Conservation (phyloP, 1,140 invertebrate genomes). For the Augochlora pura region DNA sequence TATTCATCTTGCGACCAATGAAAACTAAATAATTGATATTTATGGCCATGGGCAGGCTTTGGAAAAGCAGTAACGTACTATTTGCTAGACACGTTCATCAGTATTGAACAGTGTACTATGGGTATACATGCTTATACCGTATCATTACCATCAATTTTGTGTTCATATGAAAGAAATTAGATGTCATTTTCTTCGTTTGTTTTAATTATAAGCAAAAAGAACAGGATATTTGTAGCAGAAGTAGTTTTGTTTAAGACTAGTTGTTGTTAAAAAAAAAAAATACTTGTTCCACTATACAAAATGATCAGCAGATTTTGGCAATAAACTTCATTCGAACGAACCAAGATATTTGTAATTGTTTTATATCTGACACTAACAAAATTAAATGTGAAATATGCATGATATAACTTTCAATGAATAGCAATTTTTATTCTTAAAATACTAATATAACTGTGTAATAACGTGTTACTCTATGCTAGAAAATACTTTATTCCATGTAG, state of each 20-base stretch:
- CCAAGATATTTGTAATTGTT: not conserved
- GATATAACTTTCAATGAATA: not conserved
- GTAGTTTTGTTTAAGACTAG: not conserved
- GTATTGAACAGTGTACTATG: conserved; percentile 40
- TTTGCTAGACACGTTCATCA: conserved; percentile 28
- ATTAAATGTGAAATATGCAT: not conserved
- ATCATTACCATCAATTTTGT: conserved; percentile 42
- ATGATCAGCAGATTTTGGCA: conserved; percentile 1
- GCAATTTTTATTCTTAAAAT: conserved; percentile 1
- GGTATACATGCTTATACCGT: conserved; percentile 34
- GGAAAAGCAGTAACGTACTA: conserved; percentile 21
- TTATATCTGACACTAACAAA: not conserved
- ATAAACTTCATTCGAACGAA: conserved; percentile 28
- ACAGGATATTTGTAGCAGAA: conserved; percentile 6
- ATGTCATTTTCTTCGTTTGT: conserved; percentile 8
- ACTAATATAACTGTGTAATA: conserved; percentile 4
- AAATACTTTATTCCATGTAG: not conserved
- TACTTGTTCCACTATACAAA: not conserved
- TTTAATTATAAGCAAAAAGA: conserved; percentile 13
- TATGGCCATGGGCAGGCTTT: conserved; percentile 40
- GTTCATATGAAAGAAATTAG: conserved; percentile 9
- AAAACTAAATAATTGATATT: conserved; percentile 36
- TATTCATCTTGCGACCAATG: conserved; percentile 18
- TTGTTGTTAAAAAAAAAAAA: not conserved
- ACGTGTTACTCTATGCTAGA: not conserved